Base-by-base conservation (phyloP, 2,113 vertebrate genomes). In the Perca schrenkii region DNA sequence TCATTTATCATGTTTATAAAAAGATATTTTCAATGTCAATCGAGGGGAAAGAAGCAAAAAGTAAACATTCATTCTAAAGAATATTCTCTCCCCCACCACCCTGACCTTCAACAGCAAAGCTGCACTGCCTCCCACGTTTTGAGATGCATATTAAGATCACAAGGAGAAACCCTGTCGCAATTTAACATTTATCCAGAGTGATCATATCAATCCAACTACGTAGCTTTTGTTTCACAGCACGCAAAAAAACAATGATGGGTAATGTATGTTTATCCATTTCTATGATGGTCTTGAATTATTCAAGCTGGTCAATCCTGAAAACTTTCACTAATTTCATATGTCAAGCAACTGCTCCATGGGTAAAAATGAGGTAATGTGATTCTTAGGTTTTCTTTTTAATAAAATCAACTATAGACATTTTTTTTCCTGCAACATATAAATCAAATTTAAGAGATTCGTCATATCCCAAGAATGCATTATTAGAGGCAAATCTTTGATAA, bases 1-100 rank as follows among this genome's bases (percentile, higher is more conserved):
- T 80, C 40, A 28, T 75, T 79, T 54, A 25, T 80, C 53, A 58
- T 43, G 67, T 53, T 75, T 52, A 74, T 52, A 69, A 76, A 31
- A 62, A n/a, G 31, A 6, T 31, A 74, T 50, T 64, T 82, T 68
- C 40, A 40, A 0, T 56, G 60, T n/a, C 56, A 87, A 85, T 54
- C 0, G 3, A 66, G 46, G 56, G 14, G 52, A 58, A 68, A 54
- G 25, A 63, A n/a, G 65, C 53, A 60, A 70, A 81, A 79, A 82
- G 52, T 4, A 58, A 82, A 70, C 54, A 66, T 49, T 77, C 2
- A 25, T 21, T 63, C 6, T 49, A 25, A 63, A 73, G 50, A 56
- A 64, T 58, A 25, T 47, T 66, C 34, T 60, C n/a, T 43, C 19
- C 17, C 16, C 1, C 11, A 12, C 17, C 34, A 34, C 34, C 34